Conservation (phyloP, 2,797 vertebrate genomes). For the Otolemur crassicaudatus region DNA sequence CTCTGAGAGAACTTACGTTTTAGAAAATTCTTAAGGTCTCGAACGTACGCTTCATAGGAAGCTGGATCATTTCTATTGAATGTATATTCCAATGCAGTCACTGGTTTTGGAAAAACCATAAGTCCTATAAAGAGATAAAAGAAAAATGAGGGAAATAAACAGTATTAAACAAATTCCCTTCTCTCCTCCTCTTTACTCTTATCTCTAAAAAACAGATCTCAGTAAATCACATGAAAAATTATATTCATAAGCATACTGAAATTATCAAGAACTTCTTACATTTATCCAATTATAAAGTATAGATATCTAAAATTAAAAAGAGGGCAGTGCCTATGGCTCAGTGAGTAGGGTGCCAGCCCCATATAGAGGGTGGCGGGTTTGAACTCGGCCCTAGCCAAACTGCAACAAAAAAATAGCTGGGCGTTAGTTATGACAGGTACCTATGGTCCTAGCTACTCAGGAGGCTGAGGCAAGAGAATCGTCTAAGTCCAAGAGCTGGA, state of each 20-base stretch:
- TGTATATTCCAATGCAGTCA: slow-evolving; percentile 90
- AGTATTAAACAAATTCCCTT: slow-evolving; percentile 25
- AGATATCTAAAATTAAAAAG: slow-evolving; percentile 51
- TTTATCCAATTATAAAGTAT: slow-evolving; percentile 22
- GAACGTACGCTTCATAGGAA: slow-evolving; percentile 88
- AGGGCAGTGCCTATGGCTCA: background rate
- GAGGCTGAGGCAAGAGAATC: too few species aligned
- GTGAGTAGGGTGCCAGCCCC: too few species aligned
- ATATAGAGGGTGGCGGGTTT: too few species aligned
- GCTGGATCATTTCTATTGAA: slow-evolving; percentile 88
- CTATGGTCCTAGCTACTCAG: too few species aligned
- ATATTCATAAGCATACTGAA: background rate
- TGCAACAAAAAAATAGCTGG: too few species aligned
- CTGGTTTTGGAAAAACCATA: slow-evolving; percentile 93
- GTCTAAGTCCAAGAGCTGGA: too few species aligned
- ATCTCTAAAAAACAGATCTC: background rate
- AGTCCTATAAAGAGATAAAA: slow-evolving; percentile 89
- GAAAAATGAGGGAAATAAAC: slow-evolving; percentile 70
- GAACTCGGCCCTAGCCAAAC: too few species aligned
- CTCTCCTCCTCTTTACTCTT: background rate
- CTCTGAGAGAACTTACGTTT: slow-evolving; percentile 89
- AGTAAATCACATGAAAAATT: background rate
- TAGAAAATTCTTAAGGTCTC: slow-evolving; percentile 91
- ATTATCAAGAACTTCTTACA: slow-evolving; percentile 44
- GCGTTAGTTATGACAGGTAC: too few species aligned